Evolutionary conservation across 2,797 vertebrate genomes (phyloP).

Genomic region (Distichodus sexfasciatus): DNA sequence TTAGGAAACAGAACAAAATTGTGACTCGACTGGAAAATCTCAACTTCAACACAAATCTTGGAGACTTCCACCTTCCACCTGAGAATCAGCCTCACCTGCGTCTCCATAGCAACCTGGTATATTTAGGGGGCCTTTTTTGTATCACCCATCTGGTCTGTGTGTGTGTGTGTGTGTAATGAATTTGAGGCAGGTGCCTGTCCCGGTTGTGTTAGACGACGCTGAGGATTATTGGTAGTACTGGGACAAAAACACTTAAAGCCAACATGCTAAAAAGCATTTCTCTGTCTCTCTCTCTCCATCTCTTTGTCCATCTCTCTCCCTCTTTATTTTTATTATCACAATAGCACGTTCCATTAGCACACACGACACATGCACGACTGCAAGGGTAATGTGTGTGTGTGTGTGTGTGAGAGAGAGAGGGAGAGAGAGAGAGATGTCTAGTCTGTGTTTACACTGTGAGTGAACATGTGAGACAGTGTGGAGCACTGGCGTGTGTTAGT

Average conservation of each 20-base stretch:
- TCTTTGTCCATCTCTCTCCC: too few relatives aligned
- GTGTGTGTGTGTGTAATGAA: constrained; percentile 2
- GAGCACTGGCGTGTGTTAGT: not conserved
- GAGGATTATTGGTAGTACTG: not conserved
- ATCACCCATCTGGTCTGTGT: constrained; percentile 27
- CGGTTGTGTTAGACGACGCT: constrained; percentile 1
- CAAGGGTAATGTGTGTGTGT: not conserved
- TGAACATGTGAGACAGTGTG: not conserved
- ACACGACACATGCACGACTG: not conserved
- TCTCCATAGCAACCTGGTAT: constrained; percentile 40
- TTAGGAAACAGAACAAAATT: too few relatives aligned
- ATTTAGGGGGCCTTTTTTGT: constrained; percentile 27
- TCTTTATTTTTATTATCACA: not conserved
- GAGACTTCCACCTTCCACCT: constrained; percentile 9
- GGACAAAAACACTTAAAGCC: not conserved
- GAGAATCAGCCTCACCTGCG: constrained; percentile 27
- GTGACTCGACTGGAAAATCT: too few relatives aligned
- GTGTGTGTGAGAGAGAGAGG: constrained; percentile 14
- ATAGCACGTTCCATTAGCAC: constrained; percentile 35
- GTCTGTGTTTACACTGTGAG: not conserved
- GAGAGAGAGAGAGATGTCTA: not conserved
- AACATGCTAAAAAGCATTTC: too few relatives aligned
- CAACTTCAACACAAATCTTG: too few relatives aligned
- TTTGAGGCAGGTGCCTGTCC: constrained; percentile 22
- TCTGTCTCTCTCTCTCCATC: too few relatives aligned